Evolutionary conservation across 2,888 invertebrate species (phyloP), one percentile per base, ranked within the genome.

Genomic region (Drosophila tripunctata): DNA sequence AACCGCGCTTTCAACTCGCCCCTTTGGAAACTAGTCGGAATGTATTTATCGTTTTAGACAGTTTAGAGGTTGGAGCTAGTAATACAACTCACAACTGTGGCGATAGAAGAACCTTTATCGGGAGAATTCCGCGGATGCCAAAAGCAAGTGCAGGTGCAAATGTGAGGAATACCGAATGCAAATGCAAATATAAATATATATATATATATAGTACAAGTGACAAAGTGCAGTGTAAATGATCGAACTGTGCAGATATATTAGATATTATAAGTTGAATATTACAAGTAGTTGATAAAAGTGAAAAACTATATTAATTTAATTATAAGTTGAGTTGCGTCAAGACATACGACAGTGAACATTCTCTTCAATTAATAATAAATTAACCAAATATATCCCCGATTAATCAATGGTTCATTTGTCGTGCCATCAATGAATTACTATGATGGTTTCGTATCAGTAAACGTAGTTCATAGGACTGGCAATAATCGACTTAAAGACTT

Each of bases 81-180:
- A 3, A 51, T 47, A 73, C 82, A 82, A 78, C 85, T 82, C 78
- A 88, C 88, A 88, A 86, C 79, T 85, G 85, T 88, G 88, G 82
- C 85, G 88, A 81, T 40, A 17, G 21, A 61, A 27, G 48, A 58
- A 55, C 63, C 60, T 64, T 73, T 21, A 21, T 27, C 36, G 12
- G 43, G 27, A 44, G 64, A 66, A 58, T 71, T 54, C 71, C 69
- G 73, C 77, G 58, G 70, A 68, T 77, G 66, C 70, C 67, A 60
- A 77, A 77, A 63, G 74, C 69, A 61, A 52, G 76, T 76, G 77
- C 67, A 54, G 54, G 65, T 74, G 66, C 70, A 50, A 51, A 47
- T 74, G 47, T 43, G 56, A 52, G 51, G 56, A 63, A 65, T 57
- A 52, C 56, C 57, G 57, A 55, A 60, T 67, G 63, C 62, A 52